Evolutionary conservation across 2,113 vertebrate species (phyloP).

Genomic region (Perca schrenkii): DNA sequence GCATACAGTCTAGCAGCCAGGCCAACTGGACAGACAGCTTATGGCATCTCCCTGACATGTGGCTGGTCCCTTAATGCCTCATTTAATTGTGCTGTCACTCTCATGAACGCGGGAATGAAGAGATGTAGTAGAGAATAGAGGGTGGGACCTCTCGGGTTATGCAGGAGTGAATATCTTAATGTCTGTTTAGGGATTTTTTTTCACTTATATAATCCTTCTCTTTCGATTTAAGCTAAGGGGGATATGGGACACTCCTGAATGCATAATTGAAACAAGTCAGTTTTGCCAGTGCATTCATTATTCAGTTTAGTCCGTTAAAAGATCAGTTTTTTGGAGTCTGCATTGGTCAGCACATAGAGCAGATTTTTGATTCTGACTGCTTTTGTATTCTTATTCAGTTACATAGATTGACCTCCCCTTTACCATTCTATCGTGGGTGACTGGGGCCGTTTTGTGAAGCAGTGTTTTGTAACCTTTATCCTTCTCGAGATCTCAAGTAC

Average conservation of each 20-base stretch:
- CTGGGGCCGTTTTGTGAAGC: neutral
- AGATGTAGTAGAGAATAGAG: slow-evolving; percentile 25
- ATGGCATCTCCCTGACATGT: slow-evolving; percentile 66
- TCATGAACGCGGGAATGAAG: slow-evolving; percentile 50
- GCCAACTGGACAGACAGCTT: slow-evolving; percentile 53
- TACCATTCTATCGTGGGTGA: neutral
- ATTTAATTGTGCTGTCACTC: slow-evolving; percentile 75
- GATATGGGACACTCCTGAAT: slow-evolving; percentile 34
- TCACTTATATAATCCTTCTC: slow-evolving; percentile 27
- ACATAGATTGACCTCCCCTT: slow-evolving; percentile 4
- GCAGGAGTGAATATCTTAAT: slow-evolving; percentile 27
- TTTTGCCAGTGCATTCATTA: slow-evolving; percentile 36
- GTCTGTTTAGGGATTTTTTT: neutral
- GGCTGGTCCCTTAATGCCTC: slow-evolving; percentile 64
- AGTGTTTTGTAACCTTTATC: slow-evolving; percentile 41
- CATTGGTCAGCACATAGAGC: slow-evolving; percentile 10
- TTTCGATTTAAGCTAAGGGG: slow-evolving; percentile 39
- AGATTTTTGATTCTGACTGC: neutral
- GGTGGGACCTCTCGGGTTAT: slow-evolving; percentile 27
- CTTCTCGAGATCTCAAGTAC: neutral
- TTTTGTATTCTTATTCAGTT: slow-evolving; percentile 25
- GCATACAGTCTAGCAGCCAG: slow-evolving; percentile 19
- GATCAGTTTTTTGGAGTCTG: slow-evolving; percentile 28
- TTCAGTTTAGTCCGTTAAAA: slow-evolving; percentile 25
- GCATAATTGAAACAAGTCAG: slow-evolving; percentile 27